Conservation (phyloP, 2,113 vertebrate species). For the Lanius ludovicianus region DNA sequence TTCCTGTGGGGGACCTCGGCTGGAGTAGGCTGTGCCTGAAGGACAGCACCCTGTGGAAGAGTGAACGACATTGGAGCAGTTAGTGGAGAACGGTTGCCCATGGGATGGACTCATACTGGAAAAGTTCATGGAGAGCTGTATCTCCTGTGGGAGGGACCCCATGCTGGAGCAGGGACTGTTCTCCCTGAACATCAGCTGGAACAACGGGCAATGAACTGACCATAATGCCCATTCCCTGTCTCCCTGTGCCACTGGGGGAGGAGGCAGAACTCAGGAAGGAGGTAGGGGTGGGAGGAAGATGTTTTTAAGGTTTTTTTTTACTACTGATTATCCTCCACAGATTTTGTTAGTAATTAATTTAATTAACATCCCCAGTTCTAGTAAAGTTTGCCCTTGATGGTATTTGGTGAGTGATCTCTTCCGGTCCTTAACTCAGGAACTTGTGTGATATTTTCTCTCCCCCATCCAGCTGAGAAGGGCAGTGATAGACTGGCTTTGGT, state of each 20-base stretch:
- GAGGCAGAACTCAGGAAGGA: background rate
- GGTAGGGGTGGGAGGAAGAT: background rate
- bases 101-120: background rate
- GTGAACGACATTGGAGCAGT: background rate
- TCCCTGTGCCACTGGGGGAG: background rate
- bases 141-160: background rate
- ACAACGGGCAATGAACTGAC: accelerated
- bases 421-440: background rate
- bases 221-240: background rate
- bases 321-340: background rate
- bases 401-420: background rate
- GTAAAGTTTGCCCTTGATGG: background rate
- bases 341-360: background rate
- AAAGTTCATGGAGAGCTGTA: background rate
- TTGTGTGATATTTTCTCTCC: background rate
- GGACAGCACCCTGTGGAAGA: background rate
- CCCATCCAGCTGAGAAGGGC: background rate
- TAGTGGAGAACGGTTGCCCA: background rate
- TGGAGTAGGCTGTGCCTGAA: background rate
- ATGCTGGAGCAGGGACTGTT: background rate
- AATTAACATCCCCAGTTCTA: background rate
- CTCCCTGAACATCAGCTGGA: background rate
- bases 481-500: background rate
- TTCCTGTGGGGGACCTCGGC: background rate
- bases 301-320: background rate